These are phyloP conservation scores for Eupsittula cactorum DNA, from an alignment of 2,113 vertebrate species.

Conservation along the genomic window DNA sequence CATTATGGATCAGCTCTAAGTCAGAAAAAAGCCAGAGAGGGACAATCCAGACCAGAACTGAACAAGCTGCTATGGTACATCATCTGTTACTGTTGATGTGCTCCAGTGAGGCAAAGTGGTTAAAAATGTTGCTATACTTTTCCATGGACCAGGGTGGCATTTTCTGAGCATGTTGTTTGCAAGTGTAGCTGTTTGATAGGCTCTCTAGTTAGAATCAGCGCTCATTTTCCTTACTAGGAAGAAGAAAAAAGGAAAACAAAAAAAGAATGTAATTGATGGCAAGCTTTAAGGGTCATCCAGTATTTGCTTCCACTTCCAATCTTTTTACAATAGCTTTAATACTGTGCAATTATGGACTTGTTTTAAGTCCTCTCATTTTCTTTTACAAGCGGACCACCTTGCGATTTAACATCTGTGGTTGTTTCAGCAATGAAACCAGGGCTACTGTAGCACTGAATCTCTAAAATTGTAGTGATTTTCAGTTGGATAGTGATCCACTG, in stretches of 20 bases:
- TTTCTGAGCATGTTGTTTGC: background rate
- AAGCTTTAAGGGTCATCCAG: background rate
- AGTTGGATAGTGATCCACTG: background rate
- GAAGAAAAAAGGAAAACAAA: background rate
- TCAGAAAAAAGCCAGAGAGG: background rate
- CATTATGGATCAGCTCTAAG: background rate
- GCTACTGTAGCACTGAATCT: background rate
- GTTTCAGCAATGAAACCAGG: background rate
- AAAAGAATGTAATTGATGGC: background rate
- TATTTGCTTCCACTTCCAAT: background rate
- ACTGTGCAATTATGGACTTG: background rate
- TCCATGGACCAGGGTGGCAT: background rate
- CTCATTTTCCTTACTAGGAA: background rate
- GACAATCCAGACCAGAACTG: background rate
- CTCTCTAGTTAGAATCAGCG: background rate
- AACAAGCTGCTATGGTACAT: background rate
- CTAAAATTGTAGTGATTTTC: slow-evolving; percentile 25
- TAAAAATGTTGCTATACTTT: background rate
- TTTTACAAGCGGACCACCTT: background rate
- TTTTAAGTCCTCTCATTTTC: slow-evolving; percentile 6
- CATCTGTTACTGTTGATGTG: background rate
- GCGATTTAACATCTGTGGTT: background rate
- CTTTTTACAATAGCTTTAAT: background rate
- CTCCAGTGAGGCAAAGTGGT: background rate
- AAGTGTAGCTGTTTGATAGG: background rate